Evolutionary conservation across 2,797 vertebrate species (phyloP).

Genomic region (Clarias platycephalus): DNA sequence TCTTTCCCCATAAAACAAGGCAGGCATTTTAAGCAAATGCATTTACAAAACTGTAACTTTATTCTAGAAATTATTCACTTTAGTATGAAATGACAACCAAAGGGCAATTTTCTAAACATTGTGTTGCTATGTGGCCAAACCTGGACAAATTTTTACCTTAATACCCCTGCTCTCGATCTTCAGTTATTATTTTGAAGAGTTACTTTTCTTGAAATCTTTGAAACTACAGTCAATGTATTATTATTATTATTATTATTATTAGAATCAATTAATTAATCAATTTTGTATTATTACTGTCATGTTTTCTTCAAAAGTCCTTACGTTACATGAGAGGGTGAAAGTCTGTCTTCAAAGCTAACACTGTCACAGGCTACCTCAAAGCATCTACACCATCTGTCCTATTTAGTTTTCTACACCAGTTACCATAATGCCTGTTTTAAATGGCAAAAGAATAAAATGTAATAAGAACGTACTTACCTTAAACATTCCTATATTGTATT

Average conservation of each 20-base stretch:
- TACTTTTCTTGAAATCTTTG: neutral
- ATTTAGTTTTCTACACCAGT: conserved; percentile 21
- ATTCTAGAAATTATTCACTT: neutral
- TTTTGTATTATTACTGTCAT: neutral
- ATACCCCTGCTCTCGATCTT: neutral
- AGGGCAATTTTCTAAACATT: neutral
- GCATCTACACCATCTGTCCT: conserved; percentile 15
- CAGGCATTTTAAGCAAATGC: neutral
- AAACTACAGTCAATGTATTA: neutral
- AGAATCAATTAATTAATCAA: too few species aligned
- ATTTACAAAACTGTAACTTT: neutral
- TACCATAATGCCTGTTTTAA: conserved; percentile 11
- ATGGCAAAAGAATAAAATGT: conserved; percentile 30
- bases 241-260: neutral
- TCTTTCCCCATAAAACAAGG: neutral
- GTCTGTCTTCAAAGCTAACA: conserved; percentile 47
- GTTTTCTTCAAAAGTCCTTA: neutral
- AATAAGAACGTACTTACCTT: conserved; percentile 41
- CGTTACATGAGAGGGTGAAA: conserved; percentile 35
- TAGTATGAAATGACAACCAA: neutral
- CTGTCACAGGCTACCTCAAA: conserved; percentile 47
- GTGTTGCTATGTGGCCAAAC: neutral
- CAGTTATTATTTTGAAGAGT: neutral
- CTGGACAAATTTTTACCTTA: neutral
- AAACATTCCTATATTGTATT: conserved; percentile 63